Base-by-base conservation (phyloP, 2,797 vertebrate genomes). In the Leptodactylus fallax region DNA sequence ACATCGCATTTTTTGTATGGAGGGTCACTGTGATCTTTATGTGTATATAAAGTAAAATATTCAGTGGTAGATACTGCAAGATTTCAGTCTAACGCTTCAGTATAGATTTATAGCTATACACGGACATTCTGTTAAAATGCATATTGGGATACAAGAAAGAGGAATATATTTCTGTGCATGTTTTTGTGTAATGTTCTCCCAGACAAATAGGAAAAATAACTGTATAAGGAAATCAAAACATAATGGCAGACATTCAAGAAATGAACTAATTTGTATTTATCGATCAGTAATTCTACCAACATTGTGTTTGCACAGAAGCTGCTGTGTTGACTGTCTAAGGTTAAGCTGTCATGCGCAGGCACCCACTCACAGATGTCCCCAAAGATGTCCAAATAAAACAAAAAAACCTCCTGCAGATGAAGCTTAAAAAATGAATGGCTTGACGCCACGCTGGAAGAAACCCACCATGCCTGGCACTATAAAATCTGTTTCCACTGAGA, bases 321-420 rank as follows among this genome's bases (percentile, higher is more conserved):
- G 88, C 84, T 86, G 88, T 86, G 85, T 89, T 89, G 88, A 86
- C 88, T 89, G 71, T 89, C 84, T 89, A 86, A 83, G 88, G 88
- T 89, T 89, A 86, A 86, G 88, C 88, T 89, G 88, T 86, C 85
- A 89, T 86, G 84, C n/a, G 45, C 83, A 89, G 85, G 88, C 88
- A 86, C 88, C 88, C 88, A 89, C 88, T 86, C 84, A 89, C 88
- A 89, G 88, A 89, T 89, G 88, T 86, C 85, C 88, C 84, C 88
- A 89, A 89, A 89, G 88, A 89, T 89, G 88, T 89, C 88, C 85
- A 89, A 89, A 89, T 89, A 86, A 89, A 89, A 89, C 79, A 89
- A 67, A 86, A 69, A 85, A 79, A 85, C 16, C 61, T 89, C 53
- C 72, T 79, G 84, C 84, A 81, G 79, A 65, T 86, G 69, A 85